These are phyloP conservation scores for Hyla sarda DNA, from an alignment of 2,113 vertebrate species.

Conservation along the genomic window DNA sequence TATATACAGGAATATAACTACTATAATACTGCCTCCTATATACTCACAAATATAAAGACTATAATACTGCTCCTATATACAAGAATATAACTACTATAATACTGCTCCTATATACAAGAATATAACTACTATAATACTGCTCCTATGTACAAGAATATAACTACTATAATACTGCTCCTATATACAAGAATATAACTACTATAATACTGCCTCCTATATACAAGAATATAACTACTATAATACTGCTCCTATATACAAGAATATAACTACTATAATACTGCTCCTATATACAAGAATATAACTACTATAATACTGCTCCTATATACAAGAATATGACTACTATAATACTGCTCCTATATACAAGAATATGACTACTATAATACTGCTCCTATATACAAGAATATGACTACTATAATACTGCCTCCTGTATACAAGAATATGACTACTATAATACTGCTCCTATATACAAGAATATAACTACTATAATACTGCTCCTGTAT, in stretches of 20 bases:
- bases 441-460: background rate
- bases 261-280: constrained; percentile 8
- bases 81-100: constrained; percentile 7
- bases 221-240: constrained; percentile 9
- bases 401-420: constrained; percentile 11
- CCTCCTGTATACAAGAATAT: background rate
- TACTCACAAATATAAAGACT: no score
- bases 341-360: no score
- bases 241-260: background rate
- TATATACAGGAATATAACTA: background rate
- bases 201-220: background rate
- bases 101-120: background rate
- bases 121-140: constrained; percentile 12
- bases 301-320: constrained; percentile 11
- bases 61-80: background rate
- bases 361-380: constrained; percentile 8
- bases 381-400: background rate
- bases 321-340: no score
- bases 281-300: background rate
- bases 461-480: constrained; percentile 13
- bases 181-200: no score
- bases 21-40: background rate
- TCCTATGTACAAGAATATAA: no score
- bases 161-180: no score
- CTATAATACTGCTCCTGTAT: constrained; percentile 3